phyloP scores from a whole-genome alignment of 2,797 vertebrate species.

The Amblyraja radiata region DNA sequence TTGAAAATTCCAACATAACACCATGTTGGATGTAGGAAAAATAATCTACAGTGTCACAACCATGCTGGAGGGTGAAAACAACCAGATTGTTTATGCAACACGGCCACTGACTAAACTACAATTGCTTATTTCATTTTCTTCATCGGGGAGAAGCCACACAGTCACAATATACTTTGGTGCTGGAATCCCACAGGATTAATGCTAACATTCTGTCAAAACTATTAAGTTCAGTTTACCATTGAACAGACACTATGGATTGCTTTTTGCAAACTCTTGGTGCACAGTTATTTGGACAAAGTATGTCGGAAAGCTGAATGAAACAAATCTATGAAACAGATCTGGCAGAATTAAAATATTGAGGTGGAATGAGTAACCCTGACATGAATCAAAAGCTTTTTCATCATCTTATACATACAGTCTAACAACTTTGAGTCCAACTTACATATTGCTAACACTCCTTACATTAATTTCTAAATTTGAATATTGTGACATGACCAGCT shows the following conservation, averaged over 20 bases:
- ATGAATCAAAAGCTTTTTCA: background rate
- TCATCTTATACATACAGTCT: background rate
- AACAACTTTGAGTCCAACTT: background rate
- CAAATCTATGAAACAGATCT: conserved; percentile 4
- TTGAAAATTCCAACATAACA: background rate
- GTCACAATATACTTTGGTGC: background rate
- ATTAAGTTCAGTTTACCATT: background rate
- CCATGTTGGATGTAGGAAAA: background rate
- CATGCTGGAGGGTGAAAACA: background rate
- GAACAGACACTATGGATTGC: background rate
- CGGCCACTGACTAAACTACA: background rate
- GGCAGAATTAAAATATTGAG: background rate
- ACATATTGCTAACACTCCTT: background rate
- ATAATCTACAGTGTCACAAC: background rate
- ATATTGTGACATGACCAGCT: background rate
- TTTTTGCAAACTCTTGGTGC: background rate
- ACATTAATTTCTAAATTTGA: background rate
- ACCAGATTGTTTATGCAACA: background rate
- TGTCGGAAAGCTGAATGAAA: background rate
- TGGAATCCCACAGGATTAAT: background rate
- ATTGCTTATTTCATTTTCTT: background rate
- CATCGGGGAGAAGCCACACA: background rate
- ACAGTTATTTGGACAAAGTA: background rate
- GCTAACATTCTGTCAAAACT: background rate
- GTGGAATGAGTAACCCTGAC: background rate